A percentile compares a stretch with the other conserved stretches of the same genome.
Conservation (phyloP, 2,888 invertebrate species). For the Choreutis nemorana region DNA sequence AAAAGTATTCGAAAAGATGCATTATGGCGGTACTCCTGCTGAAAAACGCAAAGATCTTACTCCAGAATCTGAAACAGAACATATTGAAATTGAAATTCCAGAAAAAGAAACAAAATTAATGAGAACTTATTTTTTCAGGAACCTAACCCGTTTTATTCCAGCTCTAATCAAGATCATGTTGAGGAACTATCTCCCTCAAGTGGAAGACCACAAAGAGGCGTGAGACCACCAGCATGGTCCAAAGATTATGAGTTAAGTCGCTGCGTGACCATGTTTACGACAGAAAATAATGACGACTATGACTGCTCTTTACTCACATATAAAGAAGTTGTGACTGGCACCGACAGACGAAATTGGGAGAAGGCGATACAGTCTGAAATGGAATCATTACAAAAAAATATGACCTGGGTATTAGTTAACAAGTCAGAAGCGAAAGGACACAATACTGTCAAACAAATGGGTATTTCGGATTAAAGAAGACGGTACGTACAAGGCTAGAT, state of each 20-base stretch:
- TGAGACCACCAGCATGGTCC: neutral
- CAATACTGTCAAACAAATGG: neutral
- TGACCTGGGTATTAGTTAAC: neutral
- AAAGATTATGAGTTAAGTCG: neutral
- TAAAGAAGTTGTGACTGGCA: neutral
- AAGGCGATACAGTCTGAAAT: neutral
- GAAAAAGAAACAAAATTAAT: neutral
- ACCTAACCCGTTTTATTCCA: no score
- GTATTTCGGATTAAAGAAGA: neutral
- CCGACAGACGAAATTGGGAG: neutral
- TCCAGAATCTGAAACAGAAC: no score
- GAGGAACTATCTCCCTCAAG: neutral
- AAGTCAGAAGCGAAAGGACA: no score
- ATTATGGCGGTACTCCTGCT: constrained; percentile 1
- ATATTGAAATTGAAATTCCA: no score
- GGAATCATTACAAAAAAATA: neutral
- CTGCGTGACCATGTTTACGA: neutral
- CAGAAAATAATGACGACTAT: neutral
- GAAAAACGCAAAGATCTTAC: no score
- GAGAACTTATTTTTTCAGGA: no score
- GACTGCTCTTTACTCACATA: neutral
- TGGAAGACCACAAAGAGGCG: neutral
- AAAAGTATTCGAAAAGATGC: constrained; percentile 3
- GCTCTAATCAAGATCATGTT: no score
- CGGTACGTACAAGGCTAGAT: constrained; percentile 4